Evolutionary conservation across 2,888 invertebrate species (phyloP).

Genomic region (Metacarcinus magister): DNA sequence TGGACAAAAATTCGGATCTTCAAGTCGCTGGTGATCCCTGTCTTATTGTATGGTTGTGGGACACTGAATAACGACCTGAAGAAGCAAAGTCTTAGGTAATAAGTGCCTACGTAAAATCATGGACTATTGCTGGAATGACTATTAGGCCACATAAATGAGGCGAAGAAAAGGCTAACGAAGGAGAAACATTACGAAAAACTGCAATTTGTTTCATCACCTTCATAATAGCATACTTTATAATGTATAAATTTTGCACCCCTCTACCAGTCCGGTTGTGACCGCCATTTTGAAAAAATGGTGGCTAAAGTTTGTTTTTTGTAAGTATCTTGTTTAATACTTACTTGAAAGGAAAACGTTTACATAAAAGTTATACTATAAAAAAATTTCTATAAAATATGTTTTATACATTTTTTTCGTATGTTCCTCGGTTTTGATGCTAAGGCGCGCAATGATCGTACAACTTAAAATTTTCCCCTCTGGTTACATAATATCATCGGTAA

Average conservation of each 20-base stretch:
- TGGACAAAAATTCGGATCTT: no score
- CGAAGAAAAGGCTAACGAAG: background rate
- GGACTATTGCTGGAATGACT: no score
- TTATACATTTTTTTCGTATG: constrained; percentile 47
- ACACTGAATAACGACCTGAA: no score
- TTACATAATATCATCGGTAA: constrained; percentile 34
- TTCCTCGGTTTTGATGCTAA: constrained; percentile 56
- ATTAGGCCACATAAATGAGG: background rate
- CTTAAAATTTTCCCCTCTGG: background rate
- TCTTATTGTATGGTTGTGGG: no score
- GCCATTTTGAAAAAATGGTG: constrained; percentile 37
- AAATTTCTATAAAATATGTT: constrained; percentile 52
- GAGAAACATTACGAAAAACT: background rate
- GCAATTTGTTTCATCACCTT: constrained; percentile 54
- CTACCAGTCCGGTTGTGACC: background rate
- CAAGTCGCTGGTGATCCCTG: no score
- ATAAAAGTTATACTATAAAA: constrained; percentile 5
- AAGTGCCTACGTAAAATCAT: no score
- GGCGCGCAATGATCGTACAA: background rate
- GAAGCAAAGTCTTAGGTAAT: no score
- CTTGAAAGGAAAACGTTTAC: background rate
- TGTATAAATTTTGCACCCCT: background rate
- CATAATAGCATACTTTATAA: background rate
- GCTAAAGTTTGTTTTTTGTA: background rate
- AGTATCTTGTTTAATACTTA: constrained; percentile 42